A percentile compares a stretch with the other conserved stretches of the same genome.
Conservation (phyloP, 1,140 invertebrate species). For the Trichomalopsis sarcophagae region DNA sequence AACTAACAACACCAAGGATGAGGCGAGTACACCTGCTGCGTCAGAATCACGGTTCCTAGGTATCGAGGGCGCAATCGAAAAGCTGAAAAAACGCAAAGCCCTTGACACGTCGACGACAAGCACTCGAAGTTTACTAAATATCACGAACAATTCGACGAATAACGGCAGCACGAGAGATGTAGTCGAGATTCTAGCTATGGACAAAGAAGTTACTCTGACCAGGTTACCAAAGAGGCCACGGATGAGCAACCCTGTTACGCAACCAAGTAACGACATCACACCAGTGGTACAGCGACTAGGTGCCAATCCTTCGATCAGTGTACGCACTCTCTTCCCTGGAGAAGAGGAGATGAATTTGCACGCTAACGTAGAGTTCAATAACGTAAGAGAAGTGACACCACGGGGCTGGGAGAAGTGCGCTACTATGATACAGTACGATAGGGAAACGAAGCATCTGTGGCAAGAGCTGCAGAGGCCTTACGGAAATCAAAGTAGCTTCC, state of each 20-base stretch:
- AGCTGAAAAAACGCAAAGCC: constrained; percentile 71
- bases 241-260: neutral
- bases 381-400: constrained; percentile 80
- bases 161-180: constrained; percentile 59
- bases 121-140: constrained; percentile 24
- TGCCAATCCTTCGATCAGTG: constrained; percentile 86
- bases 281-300: constrained; percentile 77
- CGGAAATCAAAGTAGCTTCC: constrained; percentile 88
- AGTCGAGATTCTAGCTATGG: constrained; percentile 71
- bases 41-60: constrained; percentile 49
- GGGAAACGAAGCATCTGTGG: constrained; percentile 87
- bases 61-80: constrained; percentile 69
- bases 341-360: constrained; percentile 87
- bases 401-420: constrained; percentile 89
- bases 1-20: neutral
- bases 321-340: constrained; percentile 86
- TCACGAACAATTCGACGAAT: neutral
- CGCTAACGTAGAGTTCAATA: constrained; percentile 82
- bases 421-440: constrained; percentile 86
- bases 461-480: constrained; percentile 88
- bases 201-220: constrained; percentile 72
- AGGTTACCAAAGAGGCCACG: constrained; percentile 69
- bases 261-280: constrained; percentile 66
- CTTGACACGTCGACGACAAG: constrained; percentile 57
- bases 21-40: neutral